A percentile compares a stretch with the other conserved stretches of the same genome.
phyloP scores from a whole-genome alignment of 35 echinoderm and acorn worm species.

The Lytechinus variegatus region DNA sequence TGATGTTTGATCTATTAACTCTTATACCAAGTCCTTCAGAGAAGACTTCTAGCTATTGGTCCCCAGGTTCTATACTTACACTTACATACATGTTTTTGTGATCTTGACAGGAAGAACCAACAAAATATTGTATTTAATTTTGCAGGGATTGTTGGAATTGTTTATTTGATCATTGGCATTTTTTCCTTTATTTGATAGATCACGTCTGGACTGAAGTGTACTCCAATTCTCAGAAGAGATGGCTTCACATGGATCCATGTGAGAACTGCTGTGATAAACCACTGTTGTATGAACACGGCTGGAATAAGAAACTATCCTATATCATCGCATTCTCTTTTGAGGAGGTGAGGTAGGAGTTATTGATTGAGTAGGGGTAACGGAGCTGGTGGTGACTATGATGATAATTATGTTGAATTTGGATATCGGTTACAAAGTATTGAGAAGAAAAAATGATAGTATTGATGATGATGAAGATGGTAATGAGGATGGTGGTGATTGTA shows the following conservation, averaged over 20 bases:
- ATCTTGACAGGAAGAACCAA: too few relatives aligned
- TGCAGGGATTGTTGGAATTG: neutral
- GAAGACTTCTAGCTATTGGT: too few relatives aligned
- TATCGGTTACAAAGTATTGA: too few relatives aligned
- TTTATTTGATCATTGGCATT: neutral
- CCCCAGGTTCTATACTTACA: too few relatives aligned
- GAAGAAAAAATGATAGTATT: neutral
- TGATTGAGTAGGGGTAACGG: too few relatives aligned
- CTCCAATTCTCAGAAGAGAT: constrained; percentile 87
- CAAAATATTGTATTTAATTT: neutral
- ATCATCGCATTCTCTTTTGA: constrained; percentile 92
- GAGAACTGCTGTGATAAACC: constrained; percentile 94
- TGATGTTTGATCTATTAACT: too few relatives aligned
- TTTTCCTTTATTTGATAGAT: constrained; percentile 48
- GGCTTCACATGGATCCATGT: constrained; percentile 95
- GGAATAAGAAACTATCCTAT: constrained; percentile 93
- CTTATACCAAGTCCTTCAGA: too few relatives aligned
- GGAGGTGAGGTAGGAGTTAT: constrained; percentile 65
- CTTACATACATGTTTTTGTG: too few relatives aligned
- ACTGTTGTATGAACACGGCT: constrained; percentile 90
- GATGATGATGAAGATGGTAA: constrained; percentile 34
- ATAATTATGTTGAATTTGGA: neutral
- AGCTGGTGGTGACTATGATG: neutral
- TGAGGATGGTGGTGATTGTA: constrained; percentile 32
- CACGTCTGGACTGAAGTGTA: constrained; percentile 98